Evolutionary conservation across 2,888 invertebrate species (phyloP).

Genomic region (Pristionchus fissidentatus): DNA sequence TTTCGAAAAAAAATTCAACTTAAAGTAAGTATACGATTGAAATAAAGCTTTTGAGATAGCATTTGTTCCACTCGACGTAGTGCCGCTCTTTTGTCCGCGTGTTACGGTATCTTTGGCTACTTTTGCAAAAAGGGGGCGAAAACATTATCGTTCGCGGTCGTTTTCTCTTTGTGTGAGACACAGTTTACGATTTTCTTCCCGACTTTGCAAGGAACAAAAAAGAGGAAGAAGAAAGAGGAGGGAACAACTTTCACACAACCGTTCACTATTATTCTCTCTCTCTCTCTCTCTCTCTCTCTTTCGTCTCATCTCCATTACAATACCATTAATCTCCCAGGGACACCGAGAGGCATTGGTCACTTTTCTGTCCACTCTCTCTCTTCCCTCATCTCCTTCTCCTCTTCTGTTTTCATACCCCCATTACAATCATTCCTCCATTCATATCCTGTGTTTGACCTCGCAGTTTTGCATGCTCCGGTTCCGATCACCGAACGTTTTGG

Average conservation of each 20-base stretch:
- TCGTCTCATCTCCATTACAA: conserved; percentile 16
- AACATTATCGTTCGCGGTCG: no score
- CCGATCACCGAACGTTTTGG: no score
- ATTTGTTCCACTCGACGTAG: no score
- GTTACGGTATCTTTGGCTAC: no score
- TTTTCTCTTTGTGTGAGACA: not conserved
- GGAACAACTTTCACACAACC: no score
- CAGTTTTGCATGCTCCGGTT: not conserved
- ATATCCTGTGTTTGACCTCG: conserved; percentile 1
- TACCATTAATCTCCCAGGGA: conserved; percentile 20
- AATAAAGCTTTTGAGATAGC: no score
- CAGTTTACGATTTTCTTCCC: not conserved
- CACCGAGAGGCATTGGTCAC: conserved; percentile 14
- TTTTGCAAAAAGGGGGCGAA: not conserved
- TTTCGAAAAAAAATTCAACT: no score
- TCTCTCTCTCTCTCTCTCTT: no score
- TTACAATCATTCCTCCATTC: conserved; percentile 33
- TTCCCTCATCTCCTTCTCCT: conserved; percentile 2
- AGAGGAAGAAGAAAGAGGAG: no score
- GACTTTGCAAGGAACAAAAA: conserved; percentile 5
- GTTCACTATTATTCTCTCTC: no score
- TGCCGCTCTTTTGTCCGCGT: no score
- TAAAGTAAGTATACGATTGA: no score
- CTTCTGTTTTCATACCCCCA: conserved; percentile 7
- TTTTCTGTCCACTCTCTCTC: not conserved